Evolutionary conservation across 2,113 vertebrate genomes (phyloP), one percentile per base, ranked within the genome.

Genomic region (Hyperoodon ampullatus): DNA sequence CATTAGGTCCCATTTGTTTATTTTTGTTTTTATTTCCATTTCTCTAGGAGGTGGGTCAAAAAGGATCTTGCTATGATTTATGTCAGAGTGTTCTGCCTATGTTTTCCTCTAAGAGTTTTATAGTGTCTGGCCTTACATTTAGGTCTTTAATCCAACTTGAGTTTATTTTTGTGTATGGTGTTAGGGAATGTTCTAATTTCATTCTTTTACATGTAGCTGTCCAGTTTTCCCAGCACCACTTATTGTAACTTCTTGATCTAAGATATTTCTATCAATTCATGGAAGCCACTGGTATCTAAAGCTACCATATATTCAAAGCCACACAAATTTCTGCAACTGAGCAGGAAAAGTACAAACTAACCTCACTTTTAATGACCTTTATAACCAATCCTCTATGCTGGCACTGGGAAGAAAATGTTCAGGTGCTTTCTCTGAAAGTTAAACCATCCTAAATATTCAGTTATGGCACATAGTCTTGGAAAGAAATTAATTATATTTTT

Each of bases 401-500:
- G 93, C 85, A 97, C 77, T 44, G 42, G 84, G 94, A 96, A 94
- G 97, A 88, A 96, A 97, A 77, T 21, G 71, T 97, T 98, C 97
- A 98, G 97, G 95, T 5, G 98, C 91, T 97, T 90, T 94, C 53
- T 97, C 97, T 97, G 97, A 97, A 98, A 95, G 98, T 97, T 97
- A 98, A 98, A 98, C 98, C 98, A 98, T 98, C 95, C 97, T 97
- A 98, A 98, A 98, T 97, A 98, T 97, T 98, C 98, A 97, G 98
- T 97, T 97, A 90, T 82, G 97, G 97, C 94, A 97, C 97, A 98
- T 94, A 97, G 98, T 98, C 98, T 98, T 98, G 98, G 97, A 98
- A 97, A 98, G 98, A 98, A 98, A 98, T 98, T 98, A 99, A 98
- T 98, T 98, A 98, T 99, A 98, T 98, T 99, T 99, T 98, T 98